Conservation (phyloP, 2,888 invertebrate species). For the Acrocera orbiculus region DNA sequence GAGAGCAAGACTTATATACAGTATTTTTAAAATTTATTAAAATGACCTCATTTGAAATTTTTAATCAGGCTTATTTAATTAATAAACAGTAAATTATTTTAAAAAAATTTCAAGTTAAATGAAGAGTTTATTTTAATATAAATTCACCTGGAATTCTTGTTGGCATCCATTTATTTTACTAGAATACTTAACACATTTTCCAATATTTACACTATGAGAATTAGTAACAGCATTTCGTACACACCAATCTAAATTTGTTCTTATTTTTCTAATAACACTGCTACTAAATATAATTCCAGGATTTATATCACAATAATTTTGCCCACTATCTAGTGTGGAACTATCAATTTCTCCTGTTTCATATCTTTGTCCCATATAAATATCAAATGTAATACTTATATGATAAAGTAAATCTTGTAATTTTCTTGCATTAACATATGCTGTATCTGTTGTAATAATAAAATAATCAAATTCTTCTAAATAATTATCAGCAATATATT, state of each 20-base stretch:
- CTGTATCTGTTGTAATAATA: slow-evolving; percentile 67
- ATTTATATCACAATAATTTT: slow-evolving; percentile 39
- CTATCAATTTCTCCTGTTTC: slow-evolving; percentile 36
- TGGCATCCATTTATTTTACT: slow-evolving; percentile 30
- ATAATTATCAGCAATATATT: slow-evolving; percentile 79
- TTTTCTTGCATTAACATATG: slow-evolving; percentile 66
- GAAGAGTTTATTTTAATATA: too few species aligned
- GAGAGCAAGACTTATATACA: too few species aligned
- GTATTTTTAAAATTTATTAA: too few species aligned
- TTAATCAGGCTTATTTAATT: too few species aligned
- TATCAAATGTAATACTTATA: slow-evolving; percentile 68
- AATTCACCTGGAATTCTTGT: slow-evolving; percentile 33
- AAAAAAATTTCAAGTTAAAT: too few species aligned
- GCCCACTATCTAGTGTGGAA: slow-evolving; percentile 32
- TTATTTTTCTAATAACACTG: slow-evolving; percentile 62
- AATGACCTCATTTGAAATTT: too few species aligned
- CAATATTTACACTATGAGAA: slow-evolving; percentile 70
- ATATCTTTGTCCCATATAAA: slow-evolving; percentile 56
- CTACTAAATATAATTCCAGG: slow-evolving; percentile 78
- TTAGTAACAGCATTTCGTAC: slow-evolving; percentile 69
- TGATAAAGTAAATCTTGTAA: slow-evolving; percentile 52
- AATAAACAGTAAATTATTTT: too few species aligned
- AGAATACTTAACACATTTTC: slow-evolving; percentile 48
- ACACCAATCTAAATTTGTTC: slow-evolving; percentile 72
- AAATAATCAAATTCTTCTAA: slow-evolving; percentile 85